These are phyloP conservation scores for Urosaurus nigricauda DNA, from an alignment of 2,797 vertebrate genomes.

Conservation along the genomic window DNA sequence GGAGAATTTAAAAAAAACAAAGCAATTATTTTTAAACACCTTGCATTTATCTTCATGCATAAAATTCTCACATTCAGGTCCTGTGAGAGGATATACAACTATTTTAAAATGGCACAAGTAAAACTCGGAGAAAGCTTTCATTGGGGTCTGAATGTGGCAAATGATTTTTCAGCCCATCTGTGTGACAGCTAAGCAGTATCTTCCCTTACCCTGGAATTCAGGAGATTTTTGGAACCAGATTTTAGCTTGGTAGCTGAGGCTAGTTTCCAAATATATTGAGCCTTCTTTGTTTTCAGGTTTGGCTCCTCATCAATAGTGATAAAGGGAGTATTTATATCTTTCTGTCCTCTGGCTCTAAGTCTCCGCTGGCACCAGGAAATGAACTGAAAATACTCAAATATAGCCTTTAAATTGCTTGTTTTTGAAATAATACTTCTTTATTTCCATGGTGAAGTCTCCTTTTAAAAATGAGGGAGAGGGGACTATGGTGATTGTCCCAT, in stretches of 20 bases:
- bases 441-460: neutral
- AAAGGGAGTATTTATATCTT: slow-evolving; percentile 11
- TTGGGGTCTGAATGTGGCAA: slow-evolving; percentile 1
- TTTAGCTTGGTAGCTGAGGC: slow-evolving; percentile 4
- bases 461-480: neutral
- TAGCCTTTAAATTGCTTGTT: neutral
- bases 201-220: slow-evolving; percentile 13
- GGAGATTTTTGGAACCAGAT: slow-evolving; percentile 1
- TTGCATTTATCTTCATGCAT: neutral
- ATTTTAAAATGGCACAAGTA: neutral
- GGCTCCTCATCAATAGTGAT: slow-evolving; percentile 5
- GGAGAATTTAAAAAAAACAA: neutral
- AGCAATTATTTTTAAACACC: neutral
- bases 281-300: slow-evolving; percentile 10
- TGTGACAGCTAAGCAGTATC: neutral
- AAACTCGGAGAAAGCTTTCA: neutral
- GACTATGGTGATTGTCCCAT: too few species aligned
- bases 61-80: neutral
- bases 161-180: neutral
- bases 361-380: slow-evolving; percentile 25
- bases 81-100: neutral
- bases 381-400: slow-evolving; percentile 1
- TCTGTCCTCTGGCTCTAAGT: neutral
- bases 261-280: slow-evolving; percentile 25
- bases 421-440: slow-evolving; percentile 9